phyloP scores from a whole-genome alignment of 1,140 invertebrate genomes.

The Campoletis sonorensis region DNA sequence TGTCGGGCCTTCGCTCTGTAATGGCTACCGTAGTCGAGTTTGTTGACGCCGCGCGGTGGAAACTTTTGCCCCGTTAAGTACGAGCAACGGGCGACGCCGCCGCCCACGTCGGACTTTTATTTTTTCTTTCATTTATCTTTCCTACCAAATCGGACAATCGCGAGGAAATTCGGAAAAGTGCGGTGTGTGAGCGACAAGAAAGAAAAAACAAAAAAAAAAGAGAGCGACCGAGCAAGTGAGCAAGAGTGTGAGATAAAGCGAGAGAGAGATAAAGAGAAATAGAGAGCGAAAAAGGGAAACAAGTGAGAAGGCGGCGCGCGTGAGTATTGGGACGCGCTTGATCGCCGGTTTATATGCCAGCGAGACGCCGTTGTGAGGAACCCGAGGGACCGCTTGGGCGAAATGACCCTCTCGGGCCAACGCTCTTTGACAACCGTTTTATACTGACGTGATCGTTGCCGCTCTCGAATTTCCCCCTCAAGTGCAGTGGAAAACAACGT shows the following conservation, averaged over 20 bases:
- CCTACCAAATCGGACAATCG: no score
- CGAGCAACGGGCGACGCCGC: conserved; percentile 35
- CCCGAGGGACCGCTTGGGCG: conserved; percentile 57
- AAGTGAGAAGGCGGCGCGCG: conserved; percentile 12
- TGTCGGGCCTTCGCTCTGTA: conserved; percentile 62
- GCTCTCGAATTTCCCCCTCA: conserved; percentile 29
- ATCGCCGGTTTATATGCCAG: conserved; percentile 58
- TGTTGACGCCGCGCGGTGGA: conserved; percentile 61
- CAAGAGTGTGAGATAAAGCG: conserved; percentile 47
- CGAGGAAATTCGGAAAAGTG: no score
- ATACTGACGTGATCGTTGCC: conserved; percentile 49
- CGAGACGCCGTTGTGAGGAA: conserved; percentile 53
- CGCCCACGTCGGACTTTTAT: conserved; percentile 1
- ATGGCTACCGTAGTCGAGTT: conserved; percentile 65
- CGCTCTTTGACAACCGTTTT: conserved; percentile 64
- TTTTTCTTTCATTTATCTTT: neutral
- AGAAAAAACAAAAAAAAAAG: neutral
- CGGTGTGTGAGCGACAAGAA: neutral
- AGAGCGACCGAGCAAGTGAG: conserved; percentile 31
- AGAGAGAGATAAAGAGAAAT: neutral
- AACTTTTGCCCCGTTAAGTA: conserved; percentile 46
- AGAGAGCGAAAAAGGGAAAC: conserved; percentile 26
- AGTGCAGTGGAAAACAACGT: conserved; percentile 15
- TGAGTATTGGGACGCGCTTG: conserved; percentile 29
- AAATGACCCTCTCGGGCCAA: conserved; percentile 66